A percentile compares a stretch with the other conserved stretches of the same genome.
phyloP scores from a whole-genome alignment of 2,888 invertebrate species.

The Brenthis ino region DNA sequence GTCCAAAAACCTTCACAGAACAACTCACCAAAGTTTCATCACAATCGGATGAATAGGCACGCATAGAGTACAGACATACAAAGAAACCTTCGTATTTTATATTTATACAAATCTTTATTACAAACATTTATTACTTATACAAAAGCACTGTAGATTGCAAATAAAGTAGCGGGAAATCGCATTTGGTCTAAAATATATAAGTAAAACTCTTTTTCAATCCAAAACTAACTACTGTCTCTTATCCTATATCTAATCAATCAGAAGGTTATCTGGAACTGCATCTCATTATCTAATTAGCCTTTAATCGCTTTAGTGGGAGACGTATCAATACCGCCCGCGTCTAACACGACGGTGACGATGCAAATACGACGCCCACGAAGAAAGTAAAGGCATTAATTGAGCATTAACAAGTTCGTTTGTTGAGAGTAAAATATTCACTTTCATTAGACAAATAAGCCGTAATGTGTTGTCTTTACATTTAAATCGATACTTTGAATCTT shows the following conservation, averaged over 20 bases:
- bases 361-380: constrained; percentile 45
- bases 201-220: too few species aligned
- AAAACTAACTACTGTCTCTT: not conserved
- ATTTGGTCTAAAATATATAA: too few species aligned
- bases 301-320: constrained; percentile 39
- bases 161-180: too few species aligned
- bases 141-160: too few species aligned
- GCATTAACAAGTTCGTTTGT: constrained; percentile 26
- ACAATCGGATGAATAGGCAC: too few species aligned
- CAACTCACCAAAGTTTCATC: too few species aligned
- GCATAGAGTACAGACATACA: too few species aligned
- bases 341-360: constrained; percentile 33
- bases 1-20: too few species aligned
- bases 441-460: constrained; percentile 14
- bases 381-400: constrained; percentile 46
- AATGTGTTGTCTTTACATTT: constrained; percentile 2
- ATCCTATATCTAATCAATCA: constrained; percentile 10
- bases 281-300: constrained; percentile 41
- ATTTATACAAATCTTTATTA: too few species aligned
- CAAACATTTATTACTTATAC: too few species aligned
- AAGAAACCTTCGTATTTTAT: too few species aligned
- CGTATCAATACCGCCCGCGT: constrained; percentile 44
- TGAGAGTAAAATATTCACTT: constrained; percentile 14
- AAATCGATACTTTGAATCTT: constrained; percentile 4
- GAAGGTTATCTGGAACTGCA: constrained; percentile 21